phyloP scores from a whole-genome alignment of 2,888 invertebrate species.

The Cryptocheilus praepositus region DNA sequence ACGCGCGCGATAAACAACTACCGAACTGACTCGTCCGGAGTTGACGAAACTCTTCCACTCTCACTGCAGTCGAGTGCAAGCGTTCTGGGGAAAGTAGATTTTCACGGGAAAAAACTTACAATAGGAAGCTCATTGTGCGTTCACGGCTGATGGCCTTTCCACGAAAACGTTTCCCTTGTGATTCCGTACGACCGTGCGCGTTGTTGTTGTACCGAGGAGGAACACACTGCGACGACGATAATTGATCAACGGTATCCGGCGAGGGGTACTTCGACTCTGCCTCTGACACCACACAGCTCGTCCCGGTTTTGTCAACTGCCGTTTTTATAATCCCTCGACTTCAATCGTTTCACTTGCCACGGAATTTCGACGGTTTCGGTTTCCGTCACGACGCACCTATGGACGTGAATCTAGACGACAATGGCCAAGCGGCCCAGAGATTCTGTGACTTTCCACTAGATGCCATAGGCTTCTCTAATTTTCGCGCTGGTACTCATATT shows the following conservation, averaged over 20 bases:
- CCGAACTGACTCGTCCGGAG: background rate
- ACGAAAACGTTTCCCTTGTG: constrained; percentile 17
- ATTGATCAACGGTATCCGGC: constrained; percentile 6
- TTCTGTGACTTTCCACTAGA: no score
- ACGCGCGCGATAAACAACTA: background rate
- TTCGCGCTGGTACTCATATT: no score
- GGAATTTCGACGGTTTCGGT: constrained; percentile 25
- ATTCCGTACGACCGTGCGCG: background rate
- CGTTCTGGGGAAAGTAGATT: constrained; percentile 27
- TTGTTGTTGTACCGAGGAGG: background rate
- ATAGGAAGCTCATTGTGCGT: constrained; percentile 72
- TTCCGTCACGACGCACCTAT: constrained; percentile 31
- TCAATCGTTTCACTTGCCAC: constrained; percentile 23
- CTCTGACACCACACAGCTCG: constrained; percentile 16
- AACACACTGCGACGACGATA: background rate
- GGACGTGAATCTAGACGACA: constrained; percentile 34
- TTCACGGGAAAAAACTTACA: constrained; percentile 64
- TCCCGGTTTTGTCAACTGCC: constrained; percentile 42
- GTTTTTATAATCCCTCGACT: constrained; percentile 22
- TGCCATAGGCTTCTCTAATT: no score
- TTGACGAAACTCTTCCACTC: background rate
- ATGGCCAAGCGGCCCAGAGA: no score
- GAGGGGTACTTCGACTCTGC: constrained; percentile 15
- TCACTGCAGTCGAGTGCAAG: constrained; percentile 19
- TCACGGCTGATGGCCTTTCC: constrained; percentile 41